Conservation (phyloP, 2,113 vertebrate genomes). For the Galemys pyrenaicus region DNA sequence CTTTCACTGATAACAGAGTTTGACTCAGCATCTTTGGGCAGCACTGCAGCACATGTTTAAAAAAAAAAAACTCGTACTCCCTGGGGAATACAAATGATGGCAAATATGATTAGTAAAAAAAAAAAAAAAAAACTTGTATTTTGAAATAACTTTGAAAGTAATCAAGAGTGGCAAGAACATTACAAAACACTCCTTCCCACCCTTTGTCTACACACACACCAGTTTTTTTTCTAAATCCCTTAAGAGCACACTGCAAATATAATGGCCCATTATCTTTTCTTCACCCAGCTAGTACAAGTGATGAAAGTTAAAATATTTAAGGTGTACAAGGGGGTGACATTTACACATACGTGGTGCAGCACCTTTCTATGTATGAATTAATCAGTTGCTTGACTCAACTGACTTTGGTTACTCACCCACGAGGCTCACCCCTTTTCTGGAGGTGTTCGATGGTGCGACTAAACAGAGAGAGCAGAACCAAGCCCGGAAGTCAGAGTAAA, state of each 20-base stretch:
- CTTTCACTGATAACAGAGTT: neutral
- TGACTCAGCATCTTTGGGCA: neutral
- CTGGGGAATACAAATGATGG: too few species aligned
- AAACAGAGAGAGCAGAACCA: neutral
- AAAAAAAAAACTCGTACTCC: neutral
- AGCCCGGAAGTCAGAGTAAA: neutral
- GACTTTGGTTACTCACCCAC: neutral
- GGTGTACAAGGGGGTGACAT: neutral
- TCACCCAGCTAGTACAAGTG: neutral
- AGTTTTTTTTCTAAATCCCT: neutral
- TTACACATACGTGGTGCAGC: accelerated
- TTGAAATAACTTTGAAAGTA: neutral
- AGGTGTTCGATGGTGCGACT: neutral
- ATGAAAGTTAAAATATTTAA: neutral
- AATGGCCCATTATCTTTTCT: neutral
- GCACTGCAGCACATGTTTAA: too few species aligned
- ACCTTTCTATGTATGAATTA: neutral
- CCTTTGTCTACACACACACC: neutral
- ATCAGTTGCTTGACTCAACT: neutral
- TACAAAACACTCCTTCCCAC: neutral
- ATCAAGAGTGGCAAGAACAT: neutral
- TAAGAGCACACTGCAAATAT: neutral
- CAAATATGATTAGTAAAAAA: too few species aligned
- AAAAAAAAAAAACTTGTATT: neutral
- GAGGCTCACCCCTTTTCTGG: neutral